Evolutionary conservation across 1,140 invertebrate genomes (phyloP).

Genomic region (Heterodera carotae): DNA sequence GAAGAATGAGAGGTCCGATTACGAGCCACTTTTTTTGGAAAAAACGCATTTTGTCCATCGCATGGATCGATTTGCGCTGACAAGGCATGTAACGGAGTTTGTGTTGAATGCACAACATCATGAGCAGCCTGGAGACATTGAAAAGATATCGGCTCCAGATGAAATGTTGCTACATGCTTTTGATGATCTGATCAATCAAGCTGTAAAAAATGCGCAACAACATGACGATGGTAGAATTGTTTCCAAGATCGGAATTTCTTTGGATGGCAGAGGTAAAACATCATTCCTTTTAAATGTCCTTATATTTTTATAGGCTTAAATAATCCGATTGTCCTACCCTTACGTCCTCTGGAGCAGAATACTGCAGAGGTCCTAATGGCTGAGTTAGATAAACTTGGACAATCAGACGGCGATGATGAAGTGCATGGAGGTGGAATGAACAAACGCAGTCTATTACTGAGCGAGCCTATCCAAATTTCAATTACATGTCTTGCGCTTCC

Average conservation of each 20-base stretch:
- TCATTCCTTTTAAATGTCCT: neutral
- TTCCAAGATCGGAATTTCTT: no score
- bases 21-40: neutral
- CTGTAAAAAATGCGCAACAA: no score
- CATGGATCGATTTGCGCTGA: neutral
- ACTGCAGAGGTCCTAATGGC: neutral
- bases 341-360: neutral
- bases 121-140: no score
- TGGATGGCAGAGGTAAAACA: no score
- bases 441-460: neutral
- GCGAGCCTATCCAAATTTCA: neutral
- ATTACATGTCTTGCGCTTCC: neutral
- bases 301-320: neutral
- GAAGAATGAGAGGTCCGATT: no score
- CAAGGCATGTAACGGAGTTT: neutral
- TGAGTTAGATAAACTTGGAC: neutral
- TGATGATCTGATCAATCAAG: no score
- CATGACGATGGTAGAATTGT: no score
- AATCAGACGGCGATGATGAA: neutral
- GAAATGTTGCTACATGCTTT: neutral
- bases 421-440: neutral
- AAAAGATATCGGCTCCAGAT: neutral
- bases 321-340: neutral
- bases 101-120: neutral
- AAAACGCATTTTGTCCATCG: neutral